A percentile compares a stretch with the other conserved stretches of the same genome.
Conservation (phyloP, 2,888 invertebrate species). For the Orthonevra nobilis region DNA sequence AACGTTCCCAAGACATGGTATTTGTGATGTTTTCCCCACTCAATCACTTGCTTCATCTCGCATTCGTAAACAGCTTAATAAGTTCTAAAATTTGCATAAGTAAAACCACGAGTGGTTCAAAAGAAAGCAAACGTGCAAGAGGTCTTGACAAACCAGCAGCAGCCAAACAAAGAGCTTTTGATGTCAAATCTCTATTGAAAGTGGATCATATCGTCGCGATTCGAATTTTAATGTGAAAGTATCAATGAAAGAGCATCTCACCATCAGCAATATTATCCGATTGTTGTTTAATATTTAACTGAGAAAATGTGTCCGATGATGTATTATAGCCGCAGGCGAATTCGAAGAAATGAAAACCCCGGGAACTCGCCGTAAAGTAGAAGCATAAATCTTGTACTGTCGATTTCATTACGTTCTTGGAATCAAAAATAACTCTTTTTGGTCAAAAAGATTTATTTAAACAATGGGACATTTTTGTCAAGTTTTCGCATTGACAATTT, state of each 20-base stretch:
- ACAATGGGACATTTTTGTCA: too few relatives aligned
- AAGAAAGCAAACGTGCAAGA: conserved; percentile 19
- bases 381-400: too few relatives aligned
- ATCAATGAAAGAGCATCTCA: neutral
- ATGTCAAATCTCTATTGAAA: conserved; percentile 29
- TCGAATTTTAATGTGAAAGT: conserved; percentile 29
- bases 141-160: neutral
- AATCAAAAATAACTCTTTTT: too few relatives aligned
- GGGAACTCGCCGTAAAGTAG: too few relatives aligned
- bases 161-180: conserved; percentile 2
- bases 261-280: too few relatives aligned
- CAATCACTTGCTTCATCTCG: neutral
- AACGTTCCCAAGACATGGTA: neutral
- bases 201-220: conserved; percentile 10
- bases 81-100: conserved; percentile 45
- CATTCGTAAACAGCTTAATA: conserved; percentile 19
- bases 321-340: too few relatives aligned
- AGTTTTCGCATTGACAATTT: too few relatives aligned
- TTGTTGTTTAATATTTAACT: too few relatives aligned
- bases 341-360: too few relatives aligned
- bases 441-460: too few relatives aligned
- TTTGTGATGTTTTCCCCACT: neutral
- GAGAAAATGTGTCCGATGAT: too few relatives aligned
- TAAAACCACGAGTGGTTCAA: conserved; percentile 7
- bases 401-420: too few relatives aligned